Evolutionary conservation across 2,888 invertebrate species (phyloP), one percentile per base, ranked within the genome.

Genomic region (Platerodrilus igneus): DNA sequence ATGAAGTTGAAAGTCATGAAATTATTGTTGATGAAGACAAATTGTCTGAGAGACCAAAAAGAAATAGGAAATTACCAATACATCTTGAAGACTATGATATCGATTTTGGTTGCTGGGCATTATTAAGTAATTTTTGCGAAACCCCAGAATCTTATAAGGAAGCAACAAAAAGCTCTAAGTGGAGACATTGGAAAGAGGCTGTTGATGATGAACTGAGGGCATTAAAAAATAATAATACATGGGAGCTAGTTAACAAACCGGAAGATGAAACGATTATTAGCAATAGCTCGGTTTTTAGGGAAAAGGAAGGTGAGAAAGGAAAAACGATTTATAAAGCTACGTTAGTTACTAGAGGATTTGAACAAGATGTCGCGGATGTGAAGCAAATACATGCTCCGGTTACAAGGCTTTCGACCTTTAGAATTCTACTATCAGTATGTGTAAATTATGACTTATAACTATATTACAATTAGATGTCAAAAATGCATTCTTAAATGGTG

Each of bases 301-400:
- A 51, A 10, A 60, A 59, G 41, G 41, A 31, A 4, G 50, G 50
- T 15, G 51, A 58, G 41, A 57, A 55, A 15, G 41, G 37, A 20
- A 44, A 50, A 9, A 2, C 20, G 7, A 21, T 23, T 3, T 33
- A 23, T 10, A 33, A 33, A 33, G n/a, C 33, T 15, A 22, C 23
- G 10, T 23, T 33, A 13, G 33, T 33, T 15, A 23, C 33, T 3
- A 33, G 25, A 16, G 33, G 33, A 2, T 33, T 22, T 25, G n/a
- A 25, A 9, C 33, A 33, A 33, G 16, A n/a, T n/a, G n/a, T n/a
- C 9, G 11, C 18, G 6, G n/a, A 4, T 9, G 17, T 18, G 2
- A 15, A 29, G 17, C 11, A 18, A 10, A 8, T 29, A 7, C 28
- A 28, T 10, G 28, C 28, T 11, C 28, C 28, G 9, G 28, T 28